Conservation (phyloP, 2,797 vertebrate genomes). For the Rhyacichthys aspro region DNA sequence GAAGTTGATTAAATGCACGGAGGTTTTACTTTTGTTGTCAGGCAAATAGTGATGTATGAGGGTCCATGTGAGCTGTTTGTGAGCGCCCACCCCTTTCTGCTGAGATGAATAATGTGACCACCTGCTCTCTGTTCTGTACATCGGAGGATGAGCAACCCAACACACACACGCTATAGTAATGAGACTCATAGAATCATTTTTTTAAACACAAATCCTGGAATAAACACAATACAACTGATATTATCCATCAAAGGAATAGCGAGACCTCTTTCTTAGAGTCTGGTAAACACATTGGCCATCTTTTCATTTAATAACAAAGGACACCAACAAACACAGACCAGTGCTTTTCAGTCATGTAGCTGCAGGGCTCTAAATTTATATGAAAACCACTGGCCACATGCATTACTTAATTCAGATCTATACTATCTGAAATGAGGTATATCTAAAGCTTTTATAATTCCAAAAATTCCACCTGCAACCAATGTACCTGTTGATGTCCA, state of each 20-base stretch:
- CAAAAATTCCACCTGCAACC: too few relatives aligned
- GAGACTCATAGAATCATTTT: conserved; percentile 9
- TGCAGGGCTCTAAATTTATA: conserved; percentile 10
- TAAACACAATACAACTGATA: conserved; percentile 30
- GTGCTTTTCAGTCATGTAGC: conserved; percentile 17
- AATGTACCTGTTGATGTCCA: too few relatives aligned
- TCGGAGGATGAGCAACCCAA: conserved; percentile 42
- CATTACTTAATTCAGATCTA: too few relatives aligned
- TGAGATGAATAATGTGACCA: conserved; percentile 51
- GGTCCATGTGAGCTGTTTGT: conserved; percentile 17
- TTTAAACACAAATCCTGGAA: conserved; percentile 15
- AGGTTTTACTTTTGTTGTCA: conserved; percentile 29
- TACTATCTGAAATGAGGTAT: too few relatives aligned
- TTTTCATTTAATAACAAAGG: conserved; percentile 9
- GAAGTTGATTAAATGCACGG: conserved; percentile 26
- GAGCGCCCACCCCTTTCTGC: conserved; percentile 23
- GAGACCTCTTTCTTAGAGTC: conserved; percentile 24
- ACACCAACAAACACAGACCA: not conserved
- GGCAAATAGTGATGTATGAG: conserved; percentile 38
- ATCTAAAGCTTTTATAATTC: too few relatives aligned
- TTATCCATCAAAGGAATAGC: conserved; percentile 26
- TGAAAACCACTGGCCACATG: not conserved
- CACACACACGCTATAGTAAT: conserved; percentile 1
- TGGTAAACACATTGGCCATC: conserved; percentile 22
- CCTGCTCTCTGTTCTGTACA: conserved; percentile 66